Evolutionary conservation across 2,888 invertebrate species (phyloP).

Genomic region (Cosmopolites sordidus): DNA sequence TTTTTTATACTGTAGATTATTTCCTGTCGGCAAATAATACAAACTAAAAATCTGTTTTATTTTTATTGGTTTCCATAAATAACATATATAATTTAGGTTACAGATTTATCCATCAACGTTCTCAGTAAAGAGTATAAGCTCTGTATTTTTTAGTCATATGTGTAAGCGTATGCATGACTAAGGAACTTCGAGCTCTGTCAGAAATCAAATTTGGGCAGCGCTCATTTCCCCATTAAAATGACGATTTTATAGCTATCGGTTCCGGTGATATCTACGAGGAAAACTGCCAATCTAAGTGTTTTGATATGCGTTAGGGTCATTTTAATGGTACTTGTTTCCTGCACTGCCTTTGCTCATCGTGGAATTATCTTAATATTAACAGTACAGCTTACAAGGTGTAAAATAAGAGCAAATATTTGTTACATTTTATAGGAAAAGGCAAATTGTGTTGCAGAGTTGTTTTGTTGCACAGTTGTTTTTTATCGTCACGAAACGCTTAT

Average conservation of each 20-base stretch:
- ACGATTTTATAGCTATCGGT: no score
- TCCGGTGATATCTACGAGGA: background rate
- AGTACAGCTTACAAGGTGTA: constrained; percentile 6
- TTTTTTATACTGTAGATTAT: no score
- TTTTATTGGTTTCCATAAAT: constrained; percentile 25
- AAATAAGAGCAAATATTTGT: constrained; percentile 12
- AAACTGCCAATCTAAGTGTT: background rate
- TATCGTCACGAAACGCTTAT: background rate
- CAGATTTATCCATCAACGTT: constrained; percentile 18
- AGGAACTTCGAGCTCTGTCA: constrained; percentile 11
- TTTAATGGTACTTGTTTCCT: background rate
- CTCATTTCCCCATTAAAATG: no score
- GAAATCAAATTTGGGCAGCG: background rate
- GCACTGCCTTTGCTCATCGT: background rate
- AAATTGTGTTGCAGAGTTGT: constrained; percentile 2
- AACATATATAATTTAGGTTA: constrained; percentile 26
- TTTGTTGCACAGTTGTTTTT: no score
- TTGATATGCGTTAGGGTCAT: background rate
- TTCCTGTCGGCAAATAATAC: no score
- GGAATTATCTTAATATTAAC: background rate
- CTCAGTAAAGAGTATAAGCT: constrained; percentile 22
- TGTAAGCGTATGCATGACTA: constrained; percentile 14
- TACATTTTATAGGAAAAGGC: constrained; percentile 16
- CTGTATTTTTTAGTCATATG: constrained; percentile 15
- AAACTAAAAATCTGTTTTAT: no score